These are phyloP conservation scores for Tigriopus californicus DNA, from an alignment of 2,888 invertebrate genomes.

Conservation along the genomic window DNA sequence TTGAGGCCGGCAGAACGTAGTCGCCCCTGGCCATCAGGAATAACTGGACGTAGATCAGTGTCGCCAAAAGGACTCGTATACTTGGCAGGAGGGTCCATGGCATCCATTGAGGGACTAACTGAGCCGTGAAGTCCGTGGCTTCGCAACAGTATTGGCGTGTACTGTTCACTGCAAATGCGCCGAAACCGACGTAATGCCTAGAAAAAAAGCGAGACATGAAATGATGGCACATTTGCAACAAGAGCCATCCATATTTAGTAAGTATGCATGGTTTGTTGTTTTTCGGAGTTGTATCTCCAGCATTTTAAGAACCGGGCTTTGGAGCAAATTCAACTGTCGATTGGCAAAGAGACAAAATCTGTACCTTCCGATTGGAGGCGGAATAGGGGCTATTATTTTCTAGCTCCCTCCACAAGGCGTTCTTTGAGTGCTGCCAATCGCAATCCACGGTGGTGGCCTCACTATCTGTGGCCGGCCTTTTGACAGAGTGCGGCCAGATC, in stretches of 20 bases:
- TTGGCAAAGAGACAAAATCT: too few species aligned
- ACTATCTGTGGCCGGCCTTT: too few species aligned
- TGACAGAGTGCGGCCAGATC: too few species aligned
- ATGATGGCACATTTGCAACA: too few species aligned
- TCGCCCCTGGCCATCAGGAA: not conserved
- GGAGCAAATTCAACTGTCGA: too few species aligned
- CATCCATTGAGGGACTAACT: not conserved
- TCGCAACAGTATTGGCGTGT: not conserved
- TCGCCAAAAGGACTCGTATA: constrained; percentile 4
- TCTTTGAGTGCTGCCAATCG: not conserved
- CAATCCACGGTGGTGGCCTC: not conserved
- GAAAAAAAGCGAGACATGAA: not conserved
- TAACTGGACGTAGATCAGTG: not conserved
- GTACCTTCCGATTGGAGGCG: too few species aligned
- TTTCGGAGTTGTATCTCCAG: too few species aligned
- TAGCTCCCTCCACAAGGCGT: not conserved
- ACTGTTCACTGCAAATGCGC: not conserved
- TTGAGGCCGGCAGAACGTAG: not conserved
- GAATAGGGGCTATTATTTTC: not conserved
- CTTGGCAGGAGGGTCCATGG: not conserved
- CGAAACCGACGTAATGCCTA: constrained; percentile 8
- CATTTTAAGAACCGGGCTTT: too few species aligned
- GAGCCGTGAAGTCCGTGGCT: not conserved
- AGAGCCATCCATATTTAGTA: too few species aligned
- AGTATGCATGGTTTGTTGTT: too few species aligned